Percentiles rank a stretch among this genome's conserved stretches.
phyloP scores from a whole-genome alignment of 2,113 vertebrate species.

The Odocoileus virginianus region DNA sequence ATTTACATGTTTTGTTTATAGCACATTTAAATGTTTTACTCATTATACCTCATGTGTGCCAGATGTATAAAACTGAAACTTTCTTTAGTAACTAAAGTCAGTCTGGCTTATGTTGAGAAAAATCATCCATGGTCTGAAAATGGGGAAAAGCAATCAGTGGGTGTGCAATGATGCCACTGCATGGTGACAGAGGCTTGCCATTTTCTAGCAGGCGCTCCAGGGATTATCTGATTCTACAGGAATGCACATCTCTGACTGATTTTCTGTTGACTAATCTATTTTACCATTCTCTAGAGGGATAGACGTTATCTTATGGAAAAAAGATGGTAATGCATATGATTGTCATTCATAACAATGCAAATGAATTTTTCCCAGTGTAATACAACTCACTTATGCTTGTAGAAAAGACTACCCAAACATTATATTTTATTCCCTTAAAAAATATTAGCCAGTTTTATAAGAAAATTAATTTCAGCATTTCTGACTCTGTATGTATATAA shows the following conservation, averaged over 20 bases:
- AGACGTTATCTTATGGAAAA: background rate
- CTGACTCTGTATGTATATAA: background rate
- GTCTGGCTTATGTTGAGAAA: background rate
- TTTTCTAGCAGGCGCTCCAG: background rate
- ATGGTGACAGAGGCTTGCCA: background rate
- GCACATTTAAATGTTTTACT: background rate
- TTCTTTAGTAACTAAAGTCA: background rate
- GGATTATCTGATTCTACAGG: background rate
- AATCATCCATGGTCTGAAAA: background rate
- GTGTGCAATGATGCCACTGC: background rate
- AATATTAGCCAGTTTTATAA: background rate
- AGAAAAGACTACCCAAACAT: background rate
- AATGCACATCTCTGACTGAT: background rate
- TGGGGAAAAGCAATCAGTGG: background rate
- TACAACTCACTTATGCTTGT: background rate
- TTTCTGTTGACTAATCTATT: background rate
- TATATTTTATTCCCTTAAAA: background rate
- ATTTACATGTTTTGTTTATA: background rate
- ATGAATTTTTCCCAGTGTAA: background rate
- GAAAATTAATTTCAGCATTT: background rate
- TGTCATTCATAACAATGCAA: background rate
- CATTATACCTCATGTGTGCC: background rate
- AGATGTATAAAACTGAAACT: background rate
- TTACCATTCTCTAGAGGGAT: background rate
- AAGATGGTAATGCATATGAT: background rate